Conservation (phyloP, 2,797 vertebrate species). For the Gallinago stenura region DNA sequence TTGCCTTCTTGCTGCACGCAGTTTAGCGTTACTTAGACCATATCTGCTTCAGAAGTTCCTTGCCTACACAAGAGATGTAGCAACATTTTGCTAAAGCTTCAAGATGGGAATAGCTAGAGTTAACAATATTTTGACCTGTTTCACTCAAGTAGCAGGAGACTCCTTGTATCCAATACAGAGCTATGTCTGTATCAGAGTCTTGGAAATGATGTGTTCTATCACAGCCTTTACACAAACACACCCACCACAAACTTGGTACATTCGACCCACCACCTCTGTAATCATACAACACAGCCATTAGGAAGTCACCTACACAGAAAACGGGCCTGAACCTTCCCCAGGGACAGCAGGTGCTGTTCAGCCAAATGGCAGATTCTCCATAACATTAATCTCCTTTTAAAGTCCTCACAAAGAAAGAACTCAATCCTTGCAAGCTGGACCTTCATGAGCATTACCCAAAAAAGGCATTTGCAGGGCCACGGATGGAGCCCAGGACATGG, state of each 20-base stretch:
- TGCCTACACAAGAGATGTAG: background rate
- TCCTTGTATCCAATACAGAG: background rate
- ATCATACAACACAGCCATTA: background rate
- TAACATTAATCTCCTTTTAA: background rate
- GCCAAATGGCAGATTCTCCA: background rate
- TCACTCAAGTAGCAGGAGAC: background rate
- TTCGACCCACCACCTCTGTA: background rate
- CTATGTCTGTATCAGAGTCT: background rate
- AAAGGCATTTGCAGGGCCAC: background rate
- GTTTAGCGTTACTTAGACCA: background rate
- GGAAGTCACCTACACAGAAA: background rate
- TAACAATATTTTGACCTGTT: background rate
- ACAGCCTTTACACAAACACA: background rate
- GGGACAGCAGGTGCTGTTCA: background rate
- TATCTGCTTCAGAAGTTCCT: background rate
- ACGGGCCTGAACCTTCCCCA: background rate
- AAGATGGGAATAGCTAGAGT: background rate
- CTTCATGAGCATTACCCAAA: accelerated
- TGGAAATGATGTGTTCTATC: accelerated
- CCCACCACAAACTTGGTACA: background rate
- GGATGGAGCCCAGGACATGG: accelerated
- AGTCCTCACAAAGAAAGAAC: background rate
- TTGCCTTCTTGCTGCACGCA: background rate
- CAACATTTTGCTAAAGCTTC: background rate
- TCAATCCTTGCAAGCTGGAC: background rate